Evolutionary conservation across 2,888 invertebrate genomes (phyloP), one percentile per base, ranked within the genome.

Genomic region (Oxystoma pomonae): DNA sequence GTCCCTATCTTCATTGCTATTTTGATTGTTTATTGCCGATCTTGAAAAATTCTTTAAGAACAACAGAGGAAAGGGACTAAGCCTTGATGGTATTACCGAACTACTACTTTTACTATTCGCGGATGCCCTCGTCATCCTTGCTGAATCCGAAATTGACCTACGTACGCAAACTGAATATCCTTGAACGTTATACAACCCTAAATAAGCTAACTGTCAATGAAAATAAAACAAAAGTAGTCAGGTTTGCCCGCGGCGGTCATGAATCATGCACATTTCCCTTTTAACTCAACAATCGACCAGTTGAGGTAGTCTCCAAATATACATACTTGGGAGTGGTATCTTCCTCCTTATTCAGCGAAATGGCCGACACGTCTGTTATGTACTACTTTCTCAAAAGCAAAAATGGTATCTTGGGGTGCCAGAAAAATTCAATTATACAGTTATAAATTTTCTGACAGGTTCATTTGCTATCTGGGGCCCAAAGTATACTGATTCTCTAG

Each of bases 1-100:
- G 17, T 51, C 55, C 19, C 22, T 62, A 9, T 53, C 35, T 17
- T 49, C 59, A 12, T 3, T 59, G 49, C 35, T 62, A 22, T 62
- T 60, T 21, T 59, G 22, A 35, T 19, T 60, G 19, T 60, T 56
- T 35, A 56, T 60, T 16, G 55, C 60, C 12, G 56, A 60, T 53
- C 20, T 60, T n/a, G 53, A 57, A 12, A 53, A n/a, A 2, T 60
- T 16, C 20, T 21, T 60, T 16, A 16, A 17, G 2, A 20, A 5
- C 20, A 51, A 21, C n/a, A 20, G 59, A 16, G 51, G 19, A 16
- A 50, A 17, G 18, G 59, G 51, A 1, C 18, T 59, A 7, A 16
- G 51, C 16, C 17, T 59, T 9, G 59, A 55, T 16, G 60, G 60
- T 53, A 20, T 20, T 18, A 7, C 52, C 22, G 55, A 60, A 16